Percentiles rank a stretch among this genome's conserved stretches.
phyloP scores from a whole-genome alignment of 2,888 invertebrate genomes.

The Campoplex nolae region DNA sequence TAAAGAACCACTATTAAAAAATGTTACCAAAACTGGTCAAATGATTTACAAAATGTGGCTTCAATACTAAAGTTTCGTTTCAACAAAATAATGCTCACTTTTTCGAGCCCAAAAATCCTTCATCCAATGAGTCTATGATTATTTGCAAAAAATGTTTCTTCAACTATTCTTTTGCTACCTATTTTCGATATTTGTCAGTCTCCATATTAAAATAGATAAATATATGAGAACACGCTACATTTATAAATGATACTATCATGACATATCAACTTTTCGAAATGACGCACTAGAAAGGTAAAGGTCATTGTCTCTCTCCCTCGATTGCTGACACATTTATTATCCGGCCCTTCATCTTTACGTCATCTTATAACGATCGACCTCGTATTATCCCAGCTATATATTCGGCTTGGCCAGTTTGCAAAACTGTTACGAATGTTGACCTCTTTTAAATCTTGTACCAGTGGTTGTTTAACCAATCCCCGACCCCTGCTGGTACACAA shows the following conservation, averaged over 20 bases:
- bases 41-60: too few relatives aligned
- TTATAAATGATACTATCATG: too few relatives aligned
- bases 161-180: too few relatives aligned
- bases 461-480: constrained; percentile 12
- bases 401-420: constrained; percentile 46
- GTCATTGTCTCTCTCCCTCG: constrained; percentile 38
- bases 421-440: constrained; percentile 58
- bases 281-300: constrained; percentile 22
- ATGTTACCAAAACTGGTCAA: background rate
- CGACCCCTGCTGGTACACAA: constrained; percentile 1
- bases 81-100: too few relatives aligned
- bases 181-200: too few relatives aligned
- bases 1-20: too few relatives aligned
- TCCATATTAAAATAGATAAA: too few relatives aligned
- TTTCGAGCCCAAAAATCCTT: too few relatives aligned
- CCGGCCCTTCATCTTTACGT: constrained; percentile 27
- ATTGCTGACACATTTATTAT: background rate
- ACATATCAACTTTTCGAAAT: background rate
- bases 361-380: constrained; percentile 41
- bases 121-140: too few relatives aligned
- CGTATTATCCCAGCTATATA: constrained; percentile 34
- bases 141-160: too few relatives aligned
- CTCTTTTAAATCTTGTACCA: constrained; percentile 58
- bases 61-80: too few relatives aligned
- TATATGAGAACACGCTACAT: too few relatives aligned